Percentiles rank a stretch among this genome's conserved stretches.
Conservation (phyloP, 2,888 invertebrate genomes). For the Vannuccia rotundouncinata region DNA sequence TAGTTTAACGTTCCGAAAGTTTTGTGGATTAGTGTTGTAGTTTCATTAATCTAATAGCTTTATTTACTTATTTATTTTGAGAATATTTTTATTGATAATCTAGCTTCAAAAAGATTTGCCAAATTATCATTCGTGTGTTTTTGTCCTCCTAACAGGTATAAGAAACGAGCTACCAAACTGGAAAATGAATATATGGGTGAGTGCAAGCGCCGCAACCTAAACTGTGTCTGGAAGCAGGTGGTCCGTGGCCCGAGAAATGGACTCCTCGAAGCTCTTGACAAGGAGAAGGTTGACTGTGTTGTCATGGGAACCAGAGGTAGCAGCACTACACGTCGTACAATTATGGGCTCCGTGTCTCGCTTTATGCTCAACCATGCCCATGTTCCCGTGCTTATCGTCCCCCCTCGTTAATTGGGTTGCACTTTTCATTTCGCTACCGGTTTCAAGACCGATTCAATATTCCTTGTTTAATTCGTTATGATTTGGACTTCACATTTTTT, state of each 20-base stretch:
- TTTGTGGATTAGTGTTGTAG: too few species aligned
- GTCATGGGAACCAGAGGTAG: constrained; percentile 30
- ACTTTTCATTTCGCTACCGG: too few species aligned
- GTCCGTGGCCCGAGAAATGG: background rate
- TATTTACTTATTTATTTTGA: too few species aligned
- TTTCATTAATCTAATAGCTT: too few species aligned
- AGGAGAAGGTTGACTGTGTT: background rate
- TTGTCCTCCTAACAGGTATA: background rate
- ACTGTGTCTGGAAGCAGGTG: background rate
- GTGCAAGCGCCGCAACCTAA: background rate
- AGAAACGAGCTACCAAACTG: background rate
- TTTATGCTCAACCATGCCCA: constrained; percentile 19
- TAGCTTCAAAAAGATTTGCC: too few species aligned
- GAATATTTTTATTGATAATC: too few species aligned
- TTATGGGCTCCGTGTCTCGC: constrained; percentile 22
- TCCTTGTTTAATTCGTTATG: too few species aligned
- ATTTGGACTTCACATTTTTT: too few species aligned
- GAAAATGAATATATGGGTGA: background rate
- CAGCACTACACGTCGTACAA: constrained; percentile 5
- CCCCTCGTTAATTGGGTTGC: too few species aligned
- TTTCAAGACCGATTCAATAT: too few species aligned
- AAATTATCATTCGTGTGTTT: too few species aligned
- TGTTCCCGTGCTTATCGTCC: constrained; percentile 8
- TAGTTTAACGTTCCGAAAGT: too few species aligned
- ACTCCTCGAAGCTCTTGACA: background rate